phyloP scores from a whole-genome alignment of 2,888 invertebrate species.

The Heliconius ismenius region DNA sequence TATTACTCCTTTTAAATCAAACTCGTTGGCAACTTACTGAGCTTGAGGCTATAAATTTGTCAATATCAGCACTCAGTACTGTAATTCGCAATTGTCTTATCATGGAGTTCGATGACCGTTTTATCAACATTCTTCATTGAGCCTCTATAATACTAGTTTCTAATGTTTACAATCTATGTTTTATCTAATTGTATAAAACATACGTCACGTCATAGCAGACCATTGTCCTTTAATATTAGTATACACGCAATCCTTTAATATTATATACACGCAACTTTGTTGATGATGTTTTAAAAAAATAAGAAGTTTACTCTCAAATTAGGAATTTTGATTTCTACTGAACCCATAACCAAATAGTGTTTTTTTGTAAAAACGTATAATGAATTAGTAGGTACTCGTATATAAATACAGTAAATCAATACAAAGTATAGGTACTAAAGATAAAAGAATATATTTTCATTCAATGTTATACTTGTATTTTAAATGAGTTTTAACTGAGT shows the following conservation, averaged over 20 bases:
- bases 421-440: no score
- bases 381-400: no score
- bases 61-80: constrained; percentile 35
- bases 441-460: no score
- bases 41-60: constrained; percentile 40
- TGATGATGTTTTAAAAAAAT: background rate
- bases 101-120: constrained; percentile 63
- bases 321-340: no score
- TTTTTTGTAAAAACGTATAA: no score
- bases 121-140: constrained; percentile 68
- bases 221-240: constrained; percentile 18
- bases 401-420: no score
- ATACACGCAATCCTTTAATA: background rate
- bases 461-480: no score
- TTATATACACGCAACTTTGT: background rate
- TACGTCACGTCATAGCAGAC: background rate
- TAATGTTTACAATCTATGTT: constrained; percentile 43
- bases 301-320: no score
- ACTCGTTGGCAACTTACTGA: constrained; percentile 19
- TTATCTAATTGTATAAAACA: constrained; percentile 42
- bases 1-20: constrained; percentile 32
- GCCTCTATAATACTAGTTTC: constrained; percentile 54
- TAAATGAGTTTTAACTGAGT: no score
- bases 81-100: constrained; percentile 40
- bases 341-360: no score